Evolutionary conservation across 2,113 vertebrate genomes (phyloP).

Genomic region (Proteles cristata): DNA sequence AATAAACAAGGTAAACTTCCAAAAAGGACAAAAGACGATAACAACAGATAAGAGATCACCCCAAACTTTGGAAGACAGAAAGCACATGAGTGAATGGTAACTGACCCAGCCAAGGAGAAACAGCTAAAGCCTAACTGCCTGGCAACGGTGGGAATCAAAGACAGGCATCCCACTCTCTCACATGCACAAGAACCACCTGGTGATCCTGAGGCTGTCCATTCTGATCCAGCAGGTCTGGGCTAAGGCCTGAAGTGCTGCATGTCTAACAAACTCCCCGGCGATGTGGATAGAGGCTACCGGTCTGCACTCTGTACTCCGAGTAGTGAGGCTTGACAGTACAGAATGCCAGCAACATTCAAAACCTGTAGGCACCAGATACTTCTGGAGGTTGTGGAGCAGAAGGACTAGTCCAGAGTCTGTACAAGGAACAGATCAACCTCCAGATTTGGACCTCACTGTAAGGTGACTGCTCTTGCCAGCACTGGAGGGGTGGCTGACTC

Average conservation of each 20-base stretch:
- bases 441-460: background rate
- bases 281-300: background rate
- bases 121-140: background rate
- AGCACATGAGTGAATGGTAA: background rate
- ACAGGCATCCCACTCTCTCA: background rate
- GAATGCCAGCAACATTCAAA: background rate
- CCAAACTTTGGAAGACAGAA: background rate
- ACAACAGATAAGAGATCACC: background rate
- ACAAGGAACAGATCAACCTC: background rate
- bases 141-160: background rate
- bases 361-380: background rate
- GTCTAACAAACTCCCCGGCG: background rate
- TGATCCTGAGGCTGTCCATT: accelerated
- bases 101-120: too few species aligned
- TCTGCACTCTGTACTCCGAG: background rate
- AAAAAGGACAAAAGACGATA: background rate
- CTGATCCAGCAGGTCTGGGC: background rate
- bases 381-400: background rate
- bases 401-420: background rate
- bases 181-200: background rate
- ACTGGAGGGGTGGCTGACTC: background rate
- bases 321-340: background rate
- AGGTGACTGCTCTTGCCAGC: background rate
- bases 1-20: background rate
- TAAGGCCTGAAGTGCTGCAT: background rate